phyloP scores from a whole-genome alignment of 2,888 invertebrate species.

The Lamellibrachia satsuma region DNA sequence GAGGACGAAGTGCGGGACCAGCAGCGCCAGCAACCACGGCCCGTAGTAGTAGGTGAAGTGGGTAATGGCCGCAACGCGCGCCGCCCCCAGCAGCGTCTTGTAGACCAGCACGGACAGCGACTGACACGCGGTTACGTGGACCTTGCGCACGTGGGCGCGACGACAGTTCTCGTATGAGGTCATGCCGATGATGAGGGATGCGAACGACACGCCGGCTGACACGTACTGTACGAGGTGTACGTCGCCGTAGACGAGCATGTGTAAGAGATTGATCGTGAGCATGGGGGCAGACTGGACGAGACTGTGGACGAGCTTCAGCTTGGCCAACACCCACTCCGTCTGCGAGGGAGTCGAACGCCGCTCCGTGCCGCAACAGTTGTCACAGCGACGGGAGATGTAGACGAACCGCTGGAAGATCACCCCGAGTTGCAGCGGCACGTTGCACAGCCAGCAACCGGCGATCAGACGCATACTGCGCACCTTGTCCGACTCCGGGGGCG shows the following conservation, averaged over 20 bases:
- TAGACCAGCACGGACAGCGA: constrained; percentile 31
- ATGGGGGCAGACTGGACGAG: constrained; percentile 38
- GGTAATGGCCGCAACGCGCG: constrained; percentile 31
- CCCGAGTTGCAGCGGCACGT: constrained; percentile 40
- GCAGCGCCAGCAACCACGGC: constrained; percentile 29
- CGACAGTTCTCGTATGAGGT: constrained; percentile 36
- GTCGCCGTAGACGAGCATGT: constrained; percentile 31
- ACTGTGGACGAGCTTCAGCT: constrained; percentile 37
- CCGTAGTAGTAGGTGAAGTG: constrained; percentile 34
- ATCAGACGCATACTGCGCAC: constrained; percentile 18
- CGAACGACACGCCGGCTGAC: constrained; percentile 34
- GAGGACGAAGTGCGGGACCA: constrained; percentile 33
- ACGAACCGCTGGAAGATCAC: constrained; percentile 32
- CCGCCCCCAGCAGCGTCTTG: constrained; percentile 29
- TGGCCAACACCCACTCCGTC: constrained; percentile 37
- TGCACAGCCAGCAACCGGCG: constrained; percentile 33
- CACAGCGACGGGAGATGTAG: constrained; percentile 7
- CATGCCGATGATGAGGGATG: constrained; percentile 31
- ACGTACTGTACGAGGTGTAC: constrained; percentile 23
- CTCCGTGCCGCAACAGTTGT: constrained; percentile 21
- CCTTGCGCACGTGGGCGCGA: constrained; percentile 30
- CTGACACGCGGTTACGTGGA: constrained; percentile 22
- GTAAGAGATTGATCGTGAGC: constrained; percentile 32
- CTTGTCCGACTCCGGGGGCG: constrained; percentile 18
- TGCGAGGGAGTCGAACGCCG: constrained; percentile 9